Base-by-base conservation (phyloP, 1,140 invertebrate genomes). In the Paraescarpia echinospica region DNA sequence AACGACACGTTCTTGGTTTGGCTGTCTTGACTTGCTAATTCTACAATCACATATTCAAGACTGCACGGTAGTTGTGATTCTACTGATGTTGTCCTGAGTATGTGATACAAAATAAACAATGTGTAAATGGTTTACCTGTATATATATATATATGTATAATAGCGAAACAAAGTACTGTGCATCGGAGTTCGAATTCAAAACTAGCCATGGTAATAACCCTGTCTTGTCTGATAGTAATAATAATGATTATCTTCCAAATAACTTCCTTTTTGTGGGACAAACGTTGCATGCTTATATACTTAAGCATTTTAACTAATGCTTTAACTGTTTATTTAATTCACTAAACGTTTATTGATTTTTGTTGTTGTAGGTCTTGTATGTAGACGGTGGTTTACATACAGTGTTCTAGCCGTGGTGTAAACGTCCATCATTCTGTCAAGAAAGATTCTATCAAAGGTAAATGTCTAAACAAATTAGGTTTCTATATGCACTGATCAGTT, bases 361-460 rank as follows among this genome's bases (percentile, higher is more conserved):
- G 14, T 90, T 27, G 2, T 90, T 90, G 35, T n/a, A 90, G 89
- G 89, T 90, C 1, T 90, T 90, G 89, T 90, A 90, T 31, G 89
- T 90, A 90, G 89, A 90, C 27, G 89, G 89, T 34, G 89, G 89
- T 34, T 35, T 90, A 34, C 89, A 90, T 90, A 77, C 59, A 77
- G 27, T 2, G 8, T 77, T 77, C 59, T 77, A 18, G 22, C n/a
- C 41, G 41, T 41, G 4, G 41, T 6, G 4, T 41, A 41, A 18
- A 77, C 22, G 4, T 4, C 2, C 59, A 77, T 12, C 59, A 77
- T 31, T 77, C 59, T 31, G 59, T 77, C 12, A 77, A 77, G 59
- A 6, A 77, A 27, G 59, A 77, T 18, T 77, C 59, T 77, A 77
- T 77, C 59, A 4, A 77, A 77, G 59, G 59, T 77, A 77, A 77